Conservation (phyloP, 2,888 invertebrate species). For the Hemithea aestivaria region DNA sequence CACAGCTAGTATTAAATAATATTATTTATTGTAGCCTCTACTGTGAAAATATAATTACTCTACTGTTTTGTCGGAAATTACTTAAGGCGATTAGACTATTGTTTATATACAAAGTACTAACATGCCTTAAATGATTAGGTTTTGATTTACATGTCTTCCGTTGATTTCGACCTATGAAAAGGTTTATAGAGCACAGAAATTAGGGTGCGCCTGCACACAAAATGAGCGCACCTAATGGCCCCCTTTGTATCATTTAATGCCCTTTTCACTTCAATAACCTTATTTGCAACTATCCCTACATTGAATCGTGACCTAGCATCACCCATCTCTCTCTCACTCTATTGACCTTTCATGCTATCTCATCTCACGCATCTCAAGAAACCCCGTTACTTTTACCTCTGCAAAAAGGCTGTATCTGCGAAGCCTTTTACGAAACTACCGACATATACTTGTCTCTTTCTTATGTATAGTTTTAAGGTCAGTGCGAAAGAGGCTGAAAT, state of each 20-base stretch:
- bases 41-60: no score
- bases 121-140: no score
- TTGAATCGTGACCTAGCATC: conserved; percentile 57
- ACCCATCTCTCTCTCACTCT: conserved; percentile 44
- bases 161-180: no score
- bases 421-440: conserved; percentile 28
- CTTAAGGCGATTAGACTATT: no score
- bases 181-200: no score
- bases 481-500: conserved; percentile 34
- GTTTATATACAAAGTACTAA: no score
- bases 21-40: no score
- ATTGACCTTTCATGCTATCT: conserved; percentile 51
- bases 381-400: conserved; percentile 78
- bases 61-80: no score
- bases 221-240: background rate
- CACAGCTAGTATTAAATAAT: no score
- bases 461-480: conserved; percentile 11
- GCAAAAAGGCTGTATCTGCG: conserved; percentile 76
- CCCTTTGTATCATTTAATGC: conserved; percentile 3
- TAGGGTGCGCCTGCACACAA: no score
- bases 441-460: conserved; percentile 37
- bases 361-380: conserved; percentile 73
- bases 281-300: conserved; percentile 29
- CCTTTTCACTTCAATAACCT: conserved; percentile 30
- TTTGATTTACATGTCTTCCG: no score